A percentile compares a stretch with the other conserved stretches of the same genome.
Evolutionary conservation across 92 coral and sea anemone species (phyloP).

Genomic region (Micromussa lordhowensis): DNA sequence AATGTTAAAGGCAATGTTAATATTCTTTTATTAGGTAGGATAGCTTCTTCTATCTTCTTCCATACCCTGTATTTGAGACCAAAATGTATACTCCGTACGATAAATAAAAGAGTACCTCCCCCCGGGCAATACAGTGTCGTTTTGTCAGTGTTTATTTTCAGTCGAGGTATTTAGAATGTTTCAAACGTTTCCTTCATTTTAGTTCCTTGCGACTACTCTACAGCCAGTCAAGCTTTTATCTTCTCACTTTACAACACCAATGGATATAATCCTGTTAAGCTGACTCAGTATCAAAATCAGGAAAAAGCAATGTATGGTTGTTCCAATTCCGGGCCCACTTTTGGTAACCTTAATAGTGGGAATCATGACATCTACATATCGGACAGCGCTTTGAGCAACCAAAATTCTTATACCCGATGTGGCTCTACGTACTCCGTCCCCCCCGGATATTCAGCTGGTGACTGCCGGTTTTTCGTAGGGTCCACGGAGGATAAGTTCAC

Average conservation of each 20-base stretch:
- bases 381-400: conserved; percentile 12
- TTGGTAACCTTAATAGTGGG: conserved; percentile 42
- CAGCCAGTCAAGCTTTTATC: conserved; percentile 26
- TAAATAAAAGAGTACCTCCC: no score
- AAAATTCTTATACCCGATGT: neutral
- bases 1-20: no score
- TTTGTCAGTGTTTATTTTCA: neutral
- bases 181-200: neutral
- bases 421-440: conserved; percentile 3
- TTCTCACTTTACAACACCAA: conserved; percentile 39
- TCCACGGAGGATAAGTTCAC: no score
- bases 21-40: no score
- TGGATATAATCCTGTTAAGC: conserved; percentile 30
- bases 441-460: neutral
- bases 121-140: no score
- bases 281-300: neutral
- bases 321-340: conserved; percentile 53
- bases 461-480: conserved; percentile 23
- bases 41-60: no score
- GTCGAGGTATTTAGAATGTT: neutral
- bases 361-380: conserved; percentile 27
- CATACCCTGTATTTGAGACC: no score
- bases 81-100: no score
- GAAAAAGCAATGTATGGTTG: neutral
- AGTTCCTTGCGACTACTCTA: neutral